These are phyloP conservation scores for Edolisoma coerulescens DNA, from an alignment of 2,113 vertebrate genomes.

Conservation along the genomic window DNA sequence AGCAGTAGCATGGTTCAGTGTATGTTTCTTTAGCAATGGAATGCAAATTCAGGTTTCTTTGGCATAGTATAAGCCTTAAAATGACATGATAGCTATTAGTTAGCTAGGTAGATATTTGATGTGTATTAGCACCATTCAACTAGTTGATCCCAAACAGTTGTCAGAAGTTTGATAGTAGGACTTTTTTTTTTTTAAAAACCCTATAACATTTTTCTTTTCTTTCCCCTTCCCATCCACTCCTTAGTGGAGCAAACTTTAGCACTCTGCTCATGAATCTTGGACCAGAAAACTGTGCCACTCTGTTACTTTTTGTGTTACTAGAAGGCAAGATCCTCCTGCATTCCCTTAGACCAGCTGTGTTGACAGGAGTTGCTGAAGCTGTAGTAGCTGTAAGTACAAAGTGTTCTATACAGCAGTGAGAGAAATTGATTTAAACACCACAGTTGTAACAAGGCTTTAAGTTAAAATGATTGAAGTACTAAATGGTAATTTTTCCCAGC, in stretches of 20 bases:
- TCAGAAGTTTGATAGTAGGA: background rate
- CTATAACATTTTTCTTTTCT: background rate
- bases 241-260: conserved; percentile 93
- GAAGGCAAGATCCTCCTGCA: conserved; percentile 97
- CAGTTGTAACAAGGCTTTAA: background rate
- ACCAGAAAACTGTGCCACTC: conserved; percentile 90
- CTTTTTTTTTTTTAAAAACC: background rate
- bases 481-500: background rate
- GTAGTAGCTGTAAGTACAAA: conserved; percentile 91
- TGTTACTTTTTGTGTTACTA: conserved; percentile 89
- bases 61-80: background rate
- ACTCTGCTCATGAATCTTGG: conserved; percentile 93
- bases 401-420: background rate
- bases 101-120: background rate
- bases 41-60: background rate
- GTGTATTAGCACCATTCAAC: background rate
- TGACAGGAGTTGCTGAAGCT: conserved; percentile 97
- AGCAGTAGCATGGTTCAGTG: background rate
- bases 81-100: background rate
- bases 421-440: background rate
- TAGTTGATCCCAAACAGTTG: background rate
- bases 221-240: background rate
- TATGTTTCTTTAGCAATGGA: background rate
- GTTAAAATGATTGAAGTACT: background rate
- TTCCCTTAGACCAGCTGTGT: conserved; percentile 92